Percentiles rank a stretch among this genome's conserved stretches.
Conservation (phyloP, 2,113 vertebrate genomes). For the Ceyx melanurus region DNA sequence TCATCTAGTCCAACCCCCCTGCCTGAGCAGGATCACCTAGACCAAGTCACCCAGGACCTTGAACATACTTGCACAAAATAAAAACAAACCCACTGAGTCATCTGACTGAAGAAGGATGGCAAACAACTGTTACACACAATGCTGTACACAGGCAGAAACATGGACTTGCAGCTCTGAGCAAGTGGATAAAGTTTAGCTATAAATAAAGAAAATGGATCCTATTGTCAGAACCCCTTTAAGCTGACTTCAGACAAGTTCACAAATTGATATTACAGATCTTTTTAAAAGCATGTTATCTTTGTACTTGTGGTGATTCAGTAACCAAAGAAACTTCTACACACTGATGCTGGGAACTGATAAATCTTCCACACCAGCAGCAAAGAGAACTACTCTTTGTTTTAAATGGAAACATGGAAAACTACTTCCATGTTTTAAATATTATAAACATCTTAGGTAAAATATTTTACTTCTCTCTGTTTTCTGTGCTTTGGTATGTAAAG, state of each 20-base stretch:
- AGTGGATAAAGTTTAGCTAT: not conserved
- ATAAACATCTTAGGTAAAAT: not conserved
- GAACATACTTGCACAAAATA: not conserved
- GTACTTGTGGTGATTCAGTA: not conserved
- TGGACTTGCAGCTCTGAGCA: not conserved
- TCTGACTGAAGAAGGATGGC: not conserved
- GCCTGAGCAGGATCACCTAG: no score
- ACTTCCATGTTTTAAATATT: not conserved
- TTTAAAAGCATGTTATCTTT: not conserved
- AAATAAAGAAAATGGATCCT: not conserved
- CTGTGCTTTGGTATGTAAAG: not conserved
- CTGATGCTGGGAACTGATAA: not conserved
- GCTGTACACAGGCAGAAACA: not conserved
- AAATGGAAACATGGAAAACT: not conserved
- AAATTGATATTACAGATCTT: not conserved
- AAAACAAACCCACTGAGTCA: not conserved
- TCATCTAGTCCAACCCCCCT: no score
- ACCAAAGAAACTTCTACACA: not conserved
- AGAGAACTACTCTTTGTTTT: not conserved
- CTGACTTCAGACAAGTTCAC: not conserved
- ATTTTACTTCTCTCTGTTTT: not conserved
- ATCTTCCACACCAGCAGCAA: not conserved
- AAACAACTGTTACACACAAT: not conserved
- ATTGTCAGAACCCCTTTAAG: not conserved
- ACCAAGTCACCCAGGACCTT: not conserved